Evolutionary conservation across 2,113 vertebrate species (phyloP).

Genomic region (Suricata suricatta): DNA sequence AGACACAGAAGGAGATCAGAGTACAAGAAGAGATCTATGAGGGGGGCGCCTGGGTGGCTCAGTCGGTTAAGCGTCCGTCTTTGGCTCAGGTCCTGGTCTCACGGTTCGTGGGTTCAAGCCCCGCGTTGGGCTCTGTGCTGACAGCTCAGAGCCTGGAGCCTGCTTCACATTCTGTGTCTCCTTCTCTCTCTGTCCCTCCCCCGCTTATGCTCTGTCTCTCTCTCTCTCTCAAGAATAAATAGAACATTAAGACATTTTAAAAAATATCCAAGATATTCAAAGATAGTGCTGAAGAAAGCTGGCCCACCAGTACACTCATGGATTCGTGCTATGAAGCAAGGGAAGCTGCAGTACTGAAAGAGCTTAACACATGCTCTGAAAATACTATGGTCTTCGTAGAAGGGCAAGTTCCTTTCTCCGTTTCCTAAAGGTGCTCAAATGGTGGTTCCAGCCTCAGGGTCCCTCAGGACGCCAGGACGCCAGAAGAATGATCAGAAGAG

Average conservation of each 20-base stretch:
- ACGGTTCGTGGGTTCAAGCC: too few relatives aligned
- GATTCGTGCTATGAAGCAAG: slow-evolving; percentile 91
- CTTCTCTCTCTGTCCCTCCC: too few relatives aligned
- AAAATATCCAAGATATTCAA: slow-evolving; percentile 80
- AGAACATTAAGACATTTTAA: too few relatives aligned
- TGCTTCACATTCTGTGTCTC: too few relatives aligned
- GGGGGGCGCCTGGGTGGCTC: neutral
- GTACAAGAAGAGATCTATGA: neutral
- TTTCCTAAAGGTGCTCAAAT: slow-evolving; percentile 89
- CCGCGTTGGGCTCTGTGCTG: too few relatives aligned
- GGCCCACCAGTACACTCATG: slow-evolving; percentile 87
- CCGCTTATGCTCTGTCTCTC: too few relatives aligned
- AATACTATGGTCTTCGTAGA: slow-evolving; percentile 89
- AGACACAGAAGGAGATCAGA: neutral
- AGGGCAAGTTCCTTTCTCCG: slow-evolving; percentile 89
- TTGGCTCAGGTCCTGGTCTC: too few relatives aligned
- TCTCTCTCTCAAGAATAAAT: too few relatives aligned
- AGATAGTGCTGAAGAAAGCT: slow-evolving; percentile 87
- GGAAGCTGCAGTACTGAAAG: slow-evolving; percentile 86
- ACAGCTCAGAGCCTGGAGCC: too few relatives aligned
- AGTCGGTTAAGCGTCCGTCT: too few relatives aligned
- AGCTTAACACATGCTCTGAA: slow-evolving; percentile 88
- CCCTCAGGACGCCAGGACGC: neutral
- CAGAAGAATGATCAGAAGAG: slow-evolving; percentile 45
- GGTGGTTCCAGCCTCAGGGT: slow-evolving; percentile 81